Conservation (phyloP, 2,888 invertebrate species). For the Ormia ochracea region DNA sequence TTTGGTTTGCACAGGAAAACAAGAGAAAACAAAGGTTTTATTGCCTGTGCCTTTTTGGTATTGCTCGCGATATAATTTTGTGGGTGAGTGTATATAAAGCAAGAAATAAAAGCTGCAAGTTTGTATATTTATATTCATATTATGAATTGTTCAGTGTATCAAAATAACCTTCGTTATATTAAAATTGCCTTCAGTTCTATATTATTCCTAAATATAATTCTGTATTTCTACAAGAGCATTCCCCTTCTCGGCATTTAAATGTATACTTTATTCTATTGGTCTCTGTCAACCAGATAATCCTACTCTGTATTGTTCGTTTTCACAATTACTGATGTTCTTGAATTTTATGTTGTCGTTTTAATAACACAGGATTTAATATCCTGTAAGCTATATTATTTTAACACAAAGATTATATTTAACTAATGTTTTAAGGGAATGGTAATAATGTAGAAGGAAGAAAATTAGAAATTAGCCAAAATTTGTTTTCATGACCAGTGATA, state of each 20-base stretch:
- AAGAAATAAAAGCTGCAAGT: too few species aligned
- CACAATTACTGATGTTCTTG: slow-evolving; percentile 59
- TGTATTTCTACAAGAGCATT: background rate
- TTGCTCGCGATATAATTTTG: too few species aligned
- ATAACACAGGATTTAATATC: slow-evolving; percentile 61
- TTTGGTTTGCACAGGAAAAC: too few species aligned
- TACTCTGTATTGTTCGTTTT: slow-evolving; percentile 6
- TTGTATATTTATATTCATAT: background rate
- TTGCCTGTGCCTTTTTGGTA: too few species aligned
- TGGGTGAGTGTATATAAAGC: too few species aligned
- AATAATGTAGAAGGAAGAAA: background rate
- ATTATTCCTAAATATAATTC: background rate
- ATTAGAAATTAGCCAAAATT: slow-evolving; percentile 34
- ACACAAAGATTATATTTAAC: slow-evolving; percentile 37
- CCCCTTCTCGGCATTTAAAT: background rate
- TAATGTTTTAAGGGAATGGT: slow-evolving; percentile 26
- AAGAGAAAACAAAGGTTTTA: too few species aligned
- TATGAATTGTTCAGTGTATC: slow-evolving; percentile 18
- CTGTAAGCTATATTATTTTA: slow-evolving; percentile 55
- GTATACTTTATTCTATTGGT: slow-evolving; percentile 4
- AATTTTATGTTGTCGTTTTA: slow-evolving; percentile 53
- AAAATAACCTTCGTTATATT: slow-evolving; percentile 18
- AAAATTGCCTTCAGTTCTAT: background rate
- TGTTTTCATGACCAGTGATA: background rate
- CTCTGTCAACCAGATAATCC: slow-evolving; percentile 32